Evolutionary conservation across 2,113 vertebrate species (phyloP).

Genomic region (Hystrix cristata): DNA sequence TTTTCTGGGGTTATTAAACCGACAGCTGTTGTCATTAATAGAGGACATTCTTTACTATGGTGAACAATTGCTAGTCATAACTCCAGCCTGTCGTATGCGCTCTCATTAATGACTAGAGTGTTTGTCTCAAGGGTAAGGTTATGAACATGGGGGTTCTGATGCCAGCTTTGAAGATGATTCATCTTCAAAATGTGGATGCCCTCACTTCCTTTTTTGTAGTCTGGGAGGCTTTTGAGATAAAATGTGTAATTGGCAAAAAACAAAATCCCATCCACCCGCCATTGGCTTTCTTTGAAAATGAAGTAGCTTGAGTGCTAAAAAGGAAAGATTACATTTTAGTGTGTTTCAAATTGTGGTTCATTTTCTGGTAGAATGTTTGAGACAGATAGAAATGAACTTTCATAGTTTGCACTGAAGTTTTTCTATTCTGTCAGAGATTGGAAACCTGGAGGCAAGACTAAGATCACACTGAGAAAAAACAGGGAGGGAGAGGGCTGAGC

Average conservation of each 20-base stretch:
- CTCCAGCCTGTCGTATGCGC: slow-evolving; percentile 78
- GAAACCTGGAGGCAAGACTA: background rate
- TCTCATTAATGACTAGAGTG: slow-evolving; percentile 77
- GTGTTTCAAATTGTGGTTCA: slow-evolving; percentile 74
- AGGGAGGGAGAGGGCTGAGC: background rate
- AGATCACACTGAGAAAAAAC: background rate
- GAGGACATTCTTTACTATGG: slow-evolving; percentile 88
- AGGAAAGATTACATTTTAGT: slow-evolving; percentile 69
- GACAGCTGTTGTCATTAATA: slow-evolving; percentile 92
- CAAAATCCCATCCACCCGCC: slow-evolving; percentile 63
- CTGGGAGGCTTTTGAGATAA: slow-evolving; percentile 71
- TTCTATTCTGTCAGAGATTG: background rate
- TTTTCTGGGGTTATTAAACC: slow-evolving; percentile 91
- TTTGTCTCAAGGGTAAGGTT: slow-evolving; percentile 81
- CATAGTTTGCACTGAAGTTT: slow-evolving; percentile 54
- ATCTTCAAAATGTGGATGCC: slow-evolving; percentile 64
- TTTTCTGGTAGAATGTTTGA: slow-evolving; percentile 73
- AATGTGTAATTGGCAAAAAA: slow-evolving; percentile 71
- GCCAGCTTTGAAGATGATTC: slow-evolving; percentile 72
- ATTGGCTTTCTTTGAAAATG: slow-evolving; percentile 74
- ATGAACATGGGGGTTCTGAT: slow-evolving; percentile 56
- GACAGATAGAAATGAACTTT: slow-evolving; percentile 71
- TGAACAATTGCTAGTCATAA: slow-evolving; percentile 82
- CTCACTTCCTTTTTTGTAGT: slow-evolving; percentile 47
- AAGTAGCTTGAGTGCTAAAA: slow-evolving; percentile 52